phyloP scores from a whole-genome alignment of 2,797 vertebrate species.

The Urosaurus nigricauda region DNA sequence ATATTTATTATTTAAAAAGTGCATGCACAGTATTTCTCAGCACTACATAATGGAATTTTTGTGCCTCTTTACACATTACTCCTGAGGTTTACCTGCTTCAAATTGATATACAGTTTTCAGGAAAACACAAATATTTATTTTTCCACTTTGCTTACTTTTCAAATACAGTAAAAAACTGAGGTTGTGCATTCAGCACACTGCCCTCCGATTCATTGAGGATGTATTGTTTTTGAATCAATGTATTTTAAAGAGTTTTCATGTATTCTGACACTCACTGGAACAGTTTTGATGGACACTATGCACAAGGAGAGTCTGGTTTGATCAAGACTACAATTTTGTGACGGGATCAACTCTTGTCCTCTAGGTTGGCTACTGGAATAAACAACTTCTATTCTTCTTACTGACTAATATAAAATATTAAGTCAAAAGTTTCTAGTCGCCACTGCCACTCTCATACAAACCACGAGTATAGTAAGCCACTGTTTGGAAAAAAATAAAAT shows the following conservation, averaged over 20 bases:
- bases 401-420: neutral
- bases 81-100: constrained; percentile 29
- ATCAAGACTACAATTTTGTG: neutral
- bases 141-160: constrained; percentile 25
- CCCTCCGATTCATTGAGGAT: constrained; percentile 11
- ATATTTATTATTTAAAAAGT: constrained; percentile 7
- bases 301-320: neutral
- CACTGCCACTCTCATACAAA: neutral
- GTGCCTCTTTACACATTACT: constrained; percentile 14
- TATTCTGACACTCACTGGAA: constrained; percentile 4
- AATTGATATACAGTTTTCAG: constrained; percentile 15
- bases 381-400: neutral
- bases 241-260: constrained; percentile 40
- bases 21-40: neutral
- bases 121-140: constrained; percentile 11
- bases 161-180: constrained; percentile 43
- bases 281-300: neutral
- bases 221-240: neutral
- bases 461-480: neutral
- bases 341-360: neutral
- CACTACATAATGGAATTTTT: constrained; percentile 10
- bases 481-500: neutral
- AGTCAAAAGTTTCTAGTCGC: neutral
- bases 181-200: neutral
- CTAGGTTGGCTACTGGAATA: no score